These are phyloP conservation scores for Melinaea menophilus DNA, from an alignment of 2,888 invertebrate species.

Conservation along the genomic window DNA sequence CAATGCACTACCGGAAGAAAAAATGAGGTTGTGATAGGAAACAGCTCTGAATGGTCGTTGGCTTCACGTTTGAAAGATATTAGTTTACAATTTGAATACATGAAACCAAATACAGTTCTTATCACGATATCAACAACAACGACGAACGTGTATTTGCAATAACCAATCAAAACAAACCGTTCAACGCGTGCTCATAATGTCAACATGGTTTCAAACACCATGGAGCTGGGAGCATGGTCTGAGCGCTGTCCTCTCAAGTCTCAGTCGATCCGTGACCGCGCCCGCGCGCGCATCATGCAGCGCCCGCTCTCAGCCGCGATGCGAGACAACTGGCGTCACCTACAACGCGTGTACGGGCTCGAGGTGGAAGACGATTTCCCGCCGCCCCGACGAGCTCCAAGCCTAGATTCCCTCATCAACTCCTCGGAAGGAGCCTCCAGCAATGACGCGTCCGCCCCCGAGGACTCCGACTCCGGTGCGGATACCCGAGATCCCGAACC, in stretches of 20 bases:
- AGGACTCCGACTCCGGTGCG: slow-evolving; percentile 82
- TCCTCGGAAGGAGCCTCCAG: slow-evolving; percentile 81
- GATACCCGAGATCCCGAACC: slow-evolving; percentile 76
- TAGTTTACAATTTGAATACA: no score
- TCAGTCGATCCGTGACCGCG: slow-evolving; percentile 63
- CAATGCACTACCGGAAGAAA: no score
- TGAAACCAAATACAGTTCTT: no score
- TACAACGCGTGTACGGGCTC: slow-evolving; percentile 72
- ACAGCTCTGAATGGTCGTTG: no score
- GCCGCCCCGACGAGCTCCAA: slow-evolving; percentile 72
- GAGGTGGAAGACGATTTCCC: slow-evolving; percentile 60
- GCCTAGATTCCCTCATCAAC: slow-evolving; percentile 83
- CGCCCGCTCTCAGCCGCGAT: slow-evolving; percentile 74
- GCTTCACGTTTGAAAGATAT: no score
- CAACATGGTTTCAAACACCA: slow-evolving; percentile 27
- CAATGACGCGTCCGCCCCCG: slow-evolving; percentile 79
- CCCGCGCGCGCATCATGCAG: slow-evolving; percentile 73
- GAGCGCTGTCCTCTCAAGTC: slow-evolving; percentile 25
- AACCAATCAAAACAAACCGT: slow-evolving; percentile 8
- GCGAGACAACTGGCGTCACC: slow-evolving; percentile 77
- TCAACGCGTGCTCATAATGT: slow-evolving; percentile 15
- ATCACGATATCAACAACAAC: no score
- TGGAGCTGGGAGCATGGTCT: slow-evolving; percentile 35
- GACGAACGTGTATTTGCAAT: no score
- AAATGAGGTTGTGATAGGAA: no score